A percentile compares a stretch with the other conserved stretches of the same genome.
These are phyloP conservation scores for Tachina lurida DNA, from an alignment of 2,888 invertebrate genomes.

Conservation along the genomic window DNA sequence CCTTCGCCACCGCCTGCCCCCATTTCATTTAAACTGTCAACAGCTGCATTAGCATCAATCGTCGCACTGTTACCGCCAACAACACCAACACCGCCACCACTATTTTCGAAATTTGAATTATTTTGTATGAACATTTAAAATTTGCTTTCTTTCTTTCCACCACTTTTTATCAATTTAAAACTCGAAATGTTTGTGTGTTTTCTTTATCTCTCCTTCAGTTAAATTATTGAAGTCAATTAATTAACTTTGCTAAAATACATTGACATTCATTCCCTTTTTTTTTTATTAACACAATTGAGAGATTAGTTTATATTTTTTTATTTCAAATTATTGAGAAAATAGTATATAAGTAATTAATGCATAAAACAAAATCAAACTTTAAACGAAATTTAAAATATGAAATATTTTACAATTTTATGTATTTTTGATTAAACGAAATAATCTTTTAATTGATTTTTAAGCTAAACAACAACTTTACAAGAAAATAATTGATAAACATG, in stretches of 20 bases:
- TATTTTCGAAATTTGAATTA: constrained; percentile 75
- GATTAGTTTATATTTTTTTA: neutral
- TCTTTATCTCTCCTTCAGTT: neutral
- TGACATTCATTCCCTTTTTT: neutral
- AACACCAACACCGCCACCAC: constrained; percentile 65
- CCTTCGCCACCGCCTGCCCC: constrained; percentile 74
- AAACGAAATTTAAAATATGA: neutral
- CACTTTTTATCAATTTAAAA: constrained; percentile 18
- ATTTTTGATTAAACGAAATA: neutral
- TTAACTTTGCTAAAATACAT: neutral
- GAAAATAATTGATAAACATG: neutral
- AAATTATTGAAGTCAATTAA: neutral
- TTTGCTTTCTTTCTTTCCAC: neutral
- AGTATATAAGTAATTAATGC: too few species aligned
- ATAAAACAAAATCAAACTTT: neutral
- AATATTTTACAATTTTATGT: neutral
- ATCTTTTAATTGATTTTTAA: constrained; percentile 1
- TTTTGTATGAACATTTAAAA: constrained; percentile 77
- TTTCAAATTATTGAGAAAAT: too few species aligned
- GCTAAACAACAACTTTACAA: neutral
- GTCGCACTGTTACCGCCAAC: constrained; percentile 42
- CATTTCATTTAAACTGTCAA: constrained; percentile 73
- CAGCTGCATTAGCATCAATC: constrained; percentile 70
- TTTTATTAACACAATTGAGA: neutral
- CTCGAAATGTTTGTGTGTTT: neutral